Base-by-base conservation (phyloP, 1,140 invertebrate species). In the Cotesia chilonis region DNA sequence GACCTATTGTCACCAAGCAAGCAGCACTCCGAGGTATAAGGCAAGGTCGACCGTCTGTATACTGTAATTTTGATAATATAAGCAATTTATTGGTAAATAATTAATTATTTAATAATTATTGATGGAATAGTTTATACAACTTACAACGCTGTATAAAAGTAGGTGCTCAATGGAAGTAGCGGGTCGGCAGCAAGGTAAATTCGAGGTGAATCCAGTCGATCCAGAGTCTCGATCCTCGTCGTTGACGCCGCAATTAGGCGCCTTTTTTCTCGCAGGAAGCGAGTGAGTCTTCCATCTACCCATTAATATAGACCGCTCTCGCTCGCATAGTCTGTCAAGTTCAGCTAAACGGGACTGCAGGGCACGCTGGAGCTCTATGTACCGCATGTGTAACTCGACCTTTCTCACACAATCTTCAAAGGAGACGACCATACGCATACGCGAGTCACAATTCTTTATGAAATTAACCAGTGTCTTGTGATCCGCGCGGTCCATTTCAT, bases 351-450 rank as follows among this genome's bases (percentile, higher is more conserved):
- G 96, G n/a, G 91, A 90, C 83, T 96, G 94, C 5, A 97, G 86
- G 36, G 94, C 88, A 75, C 92, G 91, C 86, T 96, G 95, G 4
- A 97, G 87, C 75, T 96, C 93, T 59, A 97, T 94, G 78, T 96
- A 97, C 57, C 95, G 90, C 89, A 97, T 95, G 80, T 97, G 95
- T 3, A 97, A 88, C 81, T 96, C 94, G 20, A 95, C 93, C 90
- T 98, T 98, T 66, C 94, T 90, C 0, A 97, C 95, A 79, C 96
- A 97, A 82, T 98, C 95, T 88, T 98, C 96, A 83, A 97, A 98
- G 3, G 97, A 91, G 0, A 98, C 96, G 1, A 98, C 96, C 92
- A 98, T 96, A 69, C 96, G 89, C 93, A 98, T 96, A 72, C 95
- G 89, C 6, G 93, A 89, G 80, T 95, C 94, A 88, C 96, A 96